Conservation (phyloP, 2,113 vertebrate species). For the Saguinus midas region DNA sequence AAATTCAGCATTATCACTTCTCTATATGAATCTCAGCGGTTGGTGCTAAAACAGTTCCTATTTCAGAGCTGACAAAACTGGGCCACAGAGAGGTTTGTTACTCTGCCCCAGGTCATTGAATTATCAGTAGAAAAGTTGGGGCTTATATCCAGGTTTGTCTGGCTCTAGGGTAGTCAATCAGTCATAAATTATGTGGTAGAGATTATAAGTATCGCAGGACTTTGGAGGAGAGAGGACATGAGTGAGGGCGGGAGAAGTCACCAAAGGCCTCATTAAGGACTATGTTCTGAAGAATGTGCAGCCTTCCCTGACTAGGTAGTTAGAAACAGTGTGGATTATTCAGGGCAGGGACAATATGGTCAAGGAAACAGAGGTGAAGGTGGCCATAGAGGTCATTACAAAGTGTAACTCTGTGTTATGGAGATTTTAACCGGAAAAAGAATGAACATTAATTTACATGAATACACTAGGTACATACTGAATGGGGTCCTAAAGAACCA, state of each 20-base stretch:
- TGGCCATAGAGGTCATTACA: background rate
- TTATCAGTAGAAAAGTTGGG: background rate
- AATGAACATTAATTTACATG: accelerated
- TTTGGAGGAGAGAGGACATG: background rate
- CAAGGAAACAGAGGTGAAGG: background rate
- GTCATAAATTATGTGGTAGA: background rate
- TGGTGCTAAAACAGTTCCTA: background rate
- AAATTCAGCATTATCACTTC: background rate
- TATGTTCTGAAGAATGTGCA: background rate
- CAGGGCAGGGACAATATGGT: background rate
- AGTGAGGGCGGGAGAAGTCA: background rate
- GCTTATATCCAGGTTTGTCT: background rate
- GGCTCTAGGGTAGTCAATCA: background rate
- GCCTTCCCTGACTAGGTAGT: background rate
- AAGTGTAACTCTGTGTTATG: background rate
- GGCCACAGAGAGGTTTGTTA: background rate
- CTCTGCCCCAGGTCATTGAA: background rate
- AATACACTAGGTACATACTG: no score
- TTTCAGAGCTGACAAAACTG: background rate
- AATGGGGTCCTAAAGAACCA: background rate
- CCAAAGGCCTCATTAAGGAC: background rate
- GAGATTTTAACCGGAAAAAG: background rate
- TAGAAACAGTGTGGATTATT: background rate
- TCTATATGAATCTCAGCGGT: background rate
- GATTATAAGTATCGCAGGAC: background rate